Percentiles rank a stretch among this genome's conserved stretches.
phyloP scores from a whole-genome alignment of 2,113 vertebrate species.

The Dromas ardeola region DNA sequence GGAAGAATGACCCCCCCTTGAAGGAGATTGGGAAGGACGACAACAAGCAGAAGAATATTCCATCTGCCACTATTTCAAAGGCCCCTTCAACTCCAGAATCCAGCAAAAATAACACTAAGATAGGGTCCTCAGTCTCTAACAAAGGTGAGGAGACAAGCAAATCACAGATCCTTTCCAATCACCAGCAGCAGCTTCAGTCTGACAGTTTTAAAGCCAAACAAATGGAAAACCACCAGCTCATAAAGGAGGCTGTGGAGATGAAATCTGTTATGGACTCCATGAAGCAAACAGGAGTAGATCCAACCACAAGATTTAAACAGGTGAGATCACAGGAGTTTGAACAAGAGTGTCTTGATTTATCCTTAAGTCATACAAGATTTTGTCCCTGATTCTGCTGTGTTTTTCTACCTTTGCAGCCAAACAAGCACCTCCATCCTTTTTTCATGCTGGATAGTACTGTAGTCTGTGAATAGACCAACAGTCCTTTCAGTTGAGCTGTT shows the following conservation, averaged over 20 bases:
- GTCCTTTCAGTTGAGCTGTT: background rate
- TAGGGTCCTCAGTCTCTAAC: constrained; percentile 77
- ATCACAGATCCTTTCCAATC: constrained; percentile 81
- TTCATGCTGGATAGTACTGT: background rate
- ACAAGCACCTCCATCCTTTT: background rate
- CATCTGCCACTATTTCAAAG: constrained; percentile 88
- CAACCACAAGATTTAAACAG: constrained; percentile 96
- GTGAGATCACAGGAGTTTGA: constrained; percentile 78
- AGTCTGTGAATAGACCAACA: background rate
- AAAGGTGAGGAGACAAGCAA: constrained; percentile 89
- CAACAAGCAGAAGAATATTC: constrained; percentile 81
- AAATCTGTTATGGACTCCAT: constrained; percentile 92
- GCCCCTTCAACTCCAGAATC: constrained; percentile 83
- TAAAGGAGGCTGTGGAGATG: constrained; percentile 96
- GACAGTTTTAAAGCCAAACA: constrained; percentile 85
- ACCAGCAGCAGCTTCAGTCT: constrained; percentile 84
- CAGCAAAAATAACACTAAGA: constrained; percentile 87
- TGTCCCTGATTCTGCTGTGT: background rate
- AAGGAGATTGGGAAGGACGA: constrained; percentile 87
- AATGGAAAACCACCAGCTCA: constrained; percentile 91
- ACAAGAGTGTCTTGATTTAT: background rate
- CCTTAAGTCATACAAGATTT: background rate
- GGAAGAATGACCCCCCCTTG: constrained; percentile 74
- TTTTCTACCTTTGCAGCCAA: background rate
- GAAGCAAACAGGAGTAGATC: constrained; percentile 96